Conservation (phyloP, 2,888 invertebrate genomes). For the Theodoxus fluviatilis region DNA sequence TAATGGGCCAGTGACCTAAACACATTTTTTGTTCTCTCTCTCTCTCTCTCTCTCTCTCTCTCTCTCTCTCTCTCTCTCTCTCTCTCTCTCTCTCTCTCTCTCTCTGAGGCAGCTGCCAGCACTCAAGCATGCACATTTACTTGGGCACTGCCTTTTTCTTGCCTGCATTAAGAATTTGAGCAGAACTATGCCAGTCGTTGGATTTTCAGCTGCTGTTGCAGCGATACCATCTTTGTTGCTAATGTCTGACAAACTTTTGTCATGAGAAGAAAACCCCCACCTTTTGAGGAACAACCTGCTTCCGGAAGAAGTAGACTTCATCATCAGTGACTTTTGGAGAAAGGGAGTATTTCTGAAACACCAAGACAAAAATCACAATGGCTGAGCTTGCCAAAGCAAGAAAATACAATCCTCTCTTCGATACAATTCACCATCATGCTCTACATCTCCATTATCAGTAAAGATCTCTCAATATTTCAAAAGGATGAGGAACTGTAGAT, state of each 20-base stretch:
- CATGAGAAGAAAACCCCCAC: constrained; percentile 41
- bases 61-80: too few species aligned
- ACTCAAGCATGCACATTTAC: too few species aligned
- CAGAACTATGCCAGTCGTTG: too few species aligned
- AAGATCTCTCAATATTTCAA: background rate
- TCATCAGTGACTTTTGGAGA: constrained; percentile 85
- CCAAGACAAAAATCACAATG: constrained; percentile 20
- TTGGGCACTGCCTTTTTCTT: too few species aligned
- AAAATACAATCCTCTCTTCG: background rate
- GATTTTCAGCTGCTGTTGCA: too few species aligned
- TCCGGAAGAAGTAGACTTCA: constrained; percentile 84
- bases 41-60: too few species aligned
- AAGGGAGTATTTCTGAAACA: constrained; percentile 74
- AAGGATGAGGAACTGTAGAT: background rate
- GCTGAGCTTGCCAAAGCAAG: background rate
- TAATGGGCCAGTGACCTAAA: too few species aligned
- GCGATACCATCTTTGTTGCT: too few species aligned
- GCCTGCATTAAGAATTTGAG: too few species aligned
- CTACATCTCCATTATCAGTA: background rate
- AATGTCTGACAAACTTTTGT: background rate
- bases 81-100: too few species aligned
- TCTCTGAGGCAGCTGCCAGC: too few species aligned
- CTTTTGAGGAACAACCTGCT: constrained; percentile 67
- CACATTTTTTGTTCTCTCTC: too few species aligned
- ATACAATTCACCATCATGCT: background rate